Percentiles rank a stretch among this genome's conserved stretches.
Evolutionary conservation across 2,113 vertebrate genomes (phyloP).

Genomic region (Coturnix japonica): DNA sequence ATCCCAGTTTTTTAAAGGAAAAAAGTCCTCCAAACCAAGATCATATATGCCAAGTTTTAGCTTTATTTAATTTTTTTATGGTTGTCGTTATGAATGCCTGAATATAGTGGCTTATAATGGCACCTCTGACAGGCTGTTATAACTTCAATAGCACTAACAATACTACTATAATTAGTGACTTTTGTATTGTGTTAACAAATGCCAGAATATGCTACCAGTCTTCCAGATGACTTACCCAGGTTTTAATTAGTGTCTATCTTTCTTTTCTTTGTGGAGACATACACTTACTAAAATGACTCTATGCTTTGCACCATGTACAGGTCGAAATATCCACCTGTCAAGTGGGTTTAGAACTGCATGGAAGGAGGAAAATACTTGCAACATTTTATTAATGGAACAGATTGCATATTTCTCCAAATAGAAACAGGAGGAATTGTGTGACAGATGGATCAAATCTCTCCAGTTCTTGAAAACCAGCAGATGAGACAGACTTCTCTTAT

Average conservation of each 20-base stretch:
- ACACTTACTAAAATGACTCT: conserved; percentile 68
- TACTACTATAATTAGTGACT: conserved; percentile 77
- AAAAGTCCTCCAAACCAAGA: background rate
- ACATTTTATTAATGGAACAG: conserved; percentile 65
- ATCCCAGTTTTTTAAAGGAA: background rate
- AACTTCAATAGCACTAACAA: conserved; percentile 59
- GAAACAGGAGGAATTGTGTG: conserved; percentile 53
- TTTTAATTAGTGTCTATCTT: conserved; percentile 79
- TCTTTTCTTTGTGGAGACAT: conserved; percentile 72
- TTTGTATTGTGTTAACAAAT: conserved; percentile 79
- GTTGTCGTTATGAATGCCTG: conserved; percentile 52
- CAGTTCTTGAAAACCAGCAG: conserved; percentile 47
- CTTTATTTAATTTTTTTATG: conserved; percentile 50
- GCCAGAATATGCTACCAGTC: conserved; percentile 72
- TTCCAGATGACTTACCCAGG: conserved; percentile 72
- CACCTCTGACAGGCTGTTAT: conserved; percentile 66
- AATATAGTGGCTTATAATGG: conserved; percentile 63
- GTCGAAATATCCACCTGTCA: conserved; percentile 79
- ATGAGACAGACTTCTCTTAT: conserved; percentile 54
- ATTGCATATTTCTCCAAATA: conserved; percentile 68
- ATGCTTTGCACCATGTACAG: conserved; percentile 69
- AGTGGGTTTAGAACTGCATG: conserved; percentile 54
- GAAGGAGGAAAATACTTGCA: conserved; percentile 42
- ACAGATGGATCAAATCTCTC: conserved; percentile 66
- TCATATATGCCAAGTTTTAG: conserved; percentile 10